Conservation (phyloP, 1,140 invertebrate genomes). For the Phymorhynchus buccinoides region DNA sequence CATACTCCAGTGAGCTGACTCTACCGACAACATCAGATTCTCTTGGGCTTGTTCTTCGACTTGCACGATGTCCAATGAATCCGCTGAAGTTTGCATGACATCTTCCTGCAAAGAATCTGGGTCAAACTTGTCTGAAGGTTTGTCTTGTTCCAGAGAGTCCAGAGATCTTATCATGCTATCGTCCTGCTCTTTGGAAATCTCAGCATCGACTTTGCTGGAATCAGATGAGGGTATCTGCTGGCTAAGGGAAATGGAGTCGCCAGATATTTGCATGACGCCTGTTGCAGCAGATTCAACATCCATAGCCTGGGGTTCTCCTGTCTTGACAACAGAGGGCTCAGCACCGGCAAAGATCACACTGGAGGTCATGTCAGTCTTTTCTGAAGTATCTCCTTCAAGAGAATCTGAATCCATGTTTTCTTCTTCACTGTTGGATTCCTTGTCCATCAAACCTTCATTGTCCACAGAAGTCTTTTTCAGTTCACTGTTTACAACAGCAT, state of each 20-base stretch:
- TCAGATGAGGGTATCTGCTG: conserved; percentile 45
- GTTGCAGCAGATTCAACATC: conserved; percentile 76
- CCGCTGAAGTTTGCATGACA: conserved; percentile 76
- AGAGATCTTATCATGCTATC: conserved; percentile 75
- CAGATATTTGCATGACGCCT: conserved; percentile 69
- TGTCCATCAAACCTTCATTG: conserved; percentile 61
- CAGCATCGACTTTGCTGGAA: conserved; percentile 74
- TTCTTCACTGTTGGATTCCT: conserved; percentile 69
- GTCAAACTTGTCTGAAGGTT: conserved; percentile 39
- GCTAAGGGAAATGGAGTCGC: conserved; percentile 61
- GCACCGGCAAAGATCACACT: conserved; percentile 60
- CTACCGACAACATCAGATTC: conserved; percentile 66
- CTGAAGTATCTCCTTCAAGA: conserved; percentile 64
- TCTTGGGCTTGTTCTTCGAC: conserved; percentile 49
- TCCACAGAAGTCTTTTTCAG: conserved; percentile 66
- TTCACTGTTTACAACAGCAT: conserved; percentile 63
- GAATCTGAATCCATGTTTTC: conserved; percentile 61
- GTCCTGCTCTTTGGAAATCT: conserved; percentile 74
- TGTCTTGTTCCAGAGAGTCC: conserved; percentile 77
- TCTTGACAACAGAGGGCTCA: conserved; percentile 30
- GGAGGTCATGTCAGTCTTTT: conserved; percentile 67
- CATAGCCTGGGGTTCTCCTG: conserved; percentile 63
- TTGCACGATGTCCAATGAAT: conserved; percentile 77
- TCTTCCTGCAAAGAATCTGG: conserved; percentile 34
- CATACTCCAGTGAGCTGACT: conserved; percentile 59